Evolutionary conservation across 2,113 vertebrate genomes (phyloP).

Genomic region (Aldabrachelys gigantea): DNA sequence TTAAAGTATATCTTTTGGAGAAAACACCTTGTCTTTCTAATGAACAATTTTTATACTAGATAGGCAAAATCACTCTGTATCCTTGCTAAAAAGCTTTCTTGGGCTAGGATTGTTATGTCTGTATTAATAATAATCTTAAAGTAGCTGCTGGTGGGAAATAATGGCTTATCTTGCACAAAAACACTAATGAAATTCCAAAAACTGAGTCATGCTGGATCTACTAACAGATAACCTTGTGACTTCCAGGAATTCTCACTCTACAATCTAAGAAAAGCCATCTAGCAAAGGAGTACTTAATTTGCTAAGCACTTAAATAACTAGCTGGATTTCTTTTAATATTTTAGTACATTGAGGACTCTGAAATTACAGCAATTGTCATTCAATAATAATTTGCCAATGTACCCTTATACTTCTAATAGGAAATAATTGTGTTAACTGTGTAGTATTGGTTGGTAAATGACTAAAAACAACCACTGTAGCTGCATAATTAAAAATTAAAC

Average conservation of each 20-base stretch:
- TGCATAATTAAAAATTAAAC: conserved; percentile 24
- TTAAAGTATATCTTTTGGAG: conserved; percentile 45
- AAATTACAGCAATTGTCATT: neutral
- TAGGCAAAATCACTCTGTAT: conserved; percentile 1
- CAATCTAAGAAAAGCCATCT: neutral
- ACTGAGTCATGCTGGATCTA: neutral
- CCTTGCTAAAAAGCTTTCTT: neutral
- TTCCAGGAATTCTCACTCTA: neutral
- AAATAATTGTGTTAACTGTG: neutral
- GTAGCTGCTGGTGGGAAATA: neutral
- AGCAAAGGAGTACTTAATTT: neutral
- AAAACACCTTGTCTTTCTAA: conserved; percentile 63
- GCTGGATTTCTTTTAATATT: neutral
- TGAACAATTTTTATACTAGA: conserved; percentile 52
- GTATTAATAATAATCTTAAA: neutral
- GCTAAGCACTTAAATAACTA: neutral
- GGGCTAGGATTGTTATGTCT: neutral
- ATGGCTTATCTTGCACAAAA: neutral
- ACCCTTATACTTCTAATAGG: neutral
- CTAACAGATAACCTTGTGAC: neutral
- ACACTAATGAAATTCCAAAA: conserved; percentile 2
- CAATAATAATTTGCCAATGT: neutral
- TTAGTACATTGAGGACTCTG: neutral
- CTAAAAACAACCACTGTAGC: neutral
- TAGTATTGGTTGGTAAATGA: neutral